A percentile compares a stretch with the other conserved stretches of the same genome.
Evolutionary conservation across 2,797 vertebrate genomes (phyloP).

Genomic region (Molossus molossus): DNA sequence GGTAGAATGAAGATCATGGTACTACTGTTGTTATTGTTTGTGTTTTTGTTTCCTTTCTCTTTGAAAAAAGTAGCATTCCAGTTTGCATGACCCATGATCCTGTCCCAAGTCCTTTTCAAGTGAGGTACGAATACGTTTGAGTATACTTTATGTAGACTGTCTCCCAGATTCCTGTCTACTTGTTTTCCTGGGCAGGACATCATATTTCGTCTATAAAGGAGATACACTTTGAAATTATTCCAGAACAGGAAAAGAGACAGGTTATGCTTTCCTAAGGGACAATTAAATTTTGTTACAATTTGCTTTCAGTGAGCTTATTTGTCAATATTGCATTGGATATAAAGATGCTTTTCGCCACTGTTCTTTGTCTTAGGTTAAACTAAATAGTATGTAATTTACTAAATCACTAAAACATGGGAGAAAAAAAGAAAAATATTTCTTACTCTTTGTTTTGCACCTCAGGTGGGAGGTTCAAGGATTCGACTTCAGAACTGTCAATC

Average conservation of each 20-base stretch:
- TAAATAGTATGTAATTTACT: conserved; percentile 82
- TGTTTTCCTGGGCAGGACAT: conserved; percentile 34
- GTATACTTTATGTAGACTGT: background rate
- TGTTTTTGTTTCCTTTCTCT: background rate
- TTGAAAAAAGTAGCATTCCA: background rate
- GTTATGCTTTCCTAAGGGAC: conserved; percentile 17
- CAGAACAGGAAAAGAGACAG: conserved; percentile 14
- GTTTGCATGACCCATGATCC: background rate
- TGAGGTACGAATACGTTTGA: background rate
- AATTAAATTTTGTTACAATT: conserved; percentile 63
- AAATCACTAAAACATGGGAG: conserved; percentile 82
- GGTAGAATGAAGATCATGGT: background rate
- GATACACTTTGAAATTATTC: conserved; percentile 26
- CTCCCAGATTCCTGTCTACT: background rate
- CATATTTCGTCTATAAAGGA: background rate
- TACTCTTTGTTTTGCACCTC: conserved; percentile 69
- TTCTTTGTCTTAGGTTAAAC: conserved; percentile 81
- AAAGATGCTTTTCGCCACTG: conserved; percentile 74
- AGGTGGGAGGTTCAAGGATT: conserved; percentile 70
- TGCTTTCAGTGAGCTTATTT: conserved; percentile 65
- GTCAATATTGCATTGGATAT: conserved; percentile 57
- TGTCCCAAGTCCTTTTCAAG: background rate
- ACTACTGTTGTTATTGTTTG: background rate
- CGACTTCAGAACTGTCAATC: conserved; percentile 67
- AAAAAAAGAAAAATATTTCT: conserved; percentile 76